Evolutionary conservation across 2,888 invertebrate species (phyloP).

Genomic region (Abrostola tripartita): DNA sequence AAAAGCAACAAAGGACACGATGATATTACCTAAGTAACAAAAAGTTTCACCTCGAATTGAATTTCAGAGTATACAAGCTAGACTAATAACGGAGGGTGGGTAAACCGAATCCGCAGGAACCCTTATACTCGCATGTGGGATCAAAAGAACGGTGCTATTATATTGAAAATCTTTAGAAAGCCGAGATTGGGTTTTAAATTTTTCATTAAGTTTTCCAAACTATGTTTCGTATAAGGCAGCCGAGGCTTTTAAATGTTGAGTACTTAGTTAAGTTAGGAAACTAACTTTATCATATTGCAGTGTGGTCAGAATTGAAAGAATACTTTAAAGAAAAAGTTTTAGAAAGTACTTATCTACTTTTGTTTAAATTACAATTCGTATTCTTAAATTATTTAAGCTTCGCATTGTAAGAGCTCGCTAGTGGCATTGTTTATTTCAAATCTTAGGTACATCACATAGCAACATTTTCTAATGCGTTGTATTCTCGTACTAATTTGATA

Average conservation of each 20-base stretch:
- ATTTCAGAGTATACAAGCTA: constrained; percentile 60
- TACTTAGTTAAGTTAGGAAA: constrained; percentile 43
- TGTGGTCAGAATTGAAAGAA: constrained; percentile 35
- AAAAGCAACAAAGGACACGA: constrained; percentile 58
- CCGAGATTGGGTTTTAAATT: constrained; percentile 56
- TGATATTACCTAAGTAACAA: constrained; percentile 54
- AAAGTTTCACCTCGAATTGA: constrained; percentile 64
- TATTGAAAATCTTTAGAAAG: constrained; percentile 59
- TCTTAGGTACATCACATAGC: too few relatives aligned
- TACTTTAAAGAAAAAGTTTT: constrained; percentile 23
- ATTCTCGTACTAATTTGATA: too few relatives aligned
- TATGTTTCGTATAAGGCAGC: constrained; percentile 32
- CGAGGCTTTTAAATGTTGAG: constrained; percentile 47
- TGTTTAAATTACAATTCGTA: not conserved
- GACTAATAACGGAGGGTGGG: constrained; percentile 60
- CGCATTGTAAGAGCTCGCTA: not conserved
- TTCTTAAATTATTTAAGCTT: not conserved
- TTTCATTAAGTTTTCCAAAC: constrained; percentile 55
- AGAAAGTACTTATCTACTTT: not conserved
- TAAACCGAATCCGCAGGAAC: constrained; percentile 52
- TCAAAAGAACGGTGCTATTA: constrained; percentile 58
- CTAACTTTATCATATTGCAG: constrained; percentile 47
- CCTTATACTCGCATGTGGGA: constrained; percentile 55
- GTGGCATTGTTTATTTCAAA: not conserved
- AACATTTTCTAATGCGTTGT: too few relatives aligned